Percentiles rank a stretch among this genome's conserved stretches.
Conservation (phyloP, 2,888 invertebrate species). For the Metellina segmentata region DNA sequence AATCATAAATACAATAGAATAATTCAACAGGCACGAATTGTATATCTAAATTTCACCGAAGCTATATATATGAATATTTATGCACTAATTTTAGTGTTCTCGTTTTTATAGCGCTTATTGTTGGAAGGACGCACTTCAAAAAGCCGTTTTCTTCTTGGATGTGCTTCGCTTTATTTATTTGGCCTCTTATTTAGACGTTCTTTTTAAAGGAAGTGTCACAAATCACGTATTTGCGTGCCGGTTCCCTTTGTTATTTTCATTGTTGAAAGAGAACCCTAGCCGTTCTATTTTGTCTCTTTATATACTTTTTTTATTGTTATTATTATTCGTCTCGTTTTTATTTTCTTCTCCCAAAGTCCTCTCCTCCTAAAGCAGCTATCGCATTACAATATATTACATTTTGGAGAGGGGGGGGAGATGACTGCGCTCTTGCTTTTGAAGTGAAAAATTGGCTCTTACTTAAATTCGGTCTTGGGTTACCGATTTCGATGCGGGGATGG, state of each 20-base stretch:
- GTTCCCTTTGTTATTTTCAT: conserved; percentile 29
- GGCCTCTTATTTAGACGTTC: conserved; percentile 15
- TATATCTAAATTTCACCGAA: neutral
- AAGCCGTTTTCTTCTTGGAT: conserved; percentile 1
- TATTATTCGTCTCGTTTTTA: conserved; percentile 50
- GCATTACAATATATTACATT: conserved; percentile 74
- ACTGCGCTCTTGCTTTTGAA: conserved; percentile 39
- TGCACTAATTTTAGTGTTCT: neutral
- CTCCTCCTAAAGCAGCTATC: conserved; percentile 39
- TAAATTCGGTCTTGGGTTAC: conserved; percentile 71
- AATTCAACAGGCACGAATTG: neutral
- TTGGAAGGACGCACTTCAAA: neutral
- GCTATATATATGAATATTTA: neutral
- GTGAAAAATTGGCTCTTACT: conserved; percentile 68
- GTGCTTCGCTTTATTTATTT: too few relatives aligned
- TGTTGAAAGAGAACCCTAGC: conserved; percentile 33
- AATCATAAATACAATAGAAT: neutral
- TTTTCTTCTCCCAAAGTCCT: conserved; percentile 27
- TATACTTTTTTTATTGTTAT: conserved; percentile 32
- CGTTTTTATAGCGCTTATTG: neutral
- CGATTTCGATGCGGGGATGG: conserved; percentile 18
- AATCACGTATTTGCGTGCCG: conserved; percentile 54
- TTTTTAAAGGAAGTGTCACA: conserved; percentile 56
- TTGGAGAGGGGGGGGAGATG: conserved; percentile 6
- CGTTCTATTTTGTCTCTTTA: conserved; percentile 9